Conservation (phyloP, 35 echinoderm and acorn worm species). For the Apostichopus japonicus region DNA sequence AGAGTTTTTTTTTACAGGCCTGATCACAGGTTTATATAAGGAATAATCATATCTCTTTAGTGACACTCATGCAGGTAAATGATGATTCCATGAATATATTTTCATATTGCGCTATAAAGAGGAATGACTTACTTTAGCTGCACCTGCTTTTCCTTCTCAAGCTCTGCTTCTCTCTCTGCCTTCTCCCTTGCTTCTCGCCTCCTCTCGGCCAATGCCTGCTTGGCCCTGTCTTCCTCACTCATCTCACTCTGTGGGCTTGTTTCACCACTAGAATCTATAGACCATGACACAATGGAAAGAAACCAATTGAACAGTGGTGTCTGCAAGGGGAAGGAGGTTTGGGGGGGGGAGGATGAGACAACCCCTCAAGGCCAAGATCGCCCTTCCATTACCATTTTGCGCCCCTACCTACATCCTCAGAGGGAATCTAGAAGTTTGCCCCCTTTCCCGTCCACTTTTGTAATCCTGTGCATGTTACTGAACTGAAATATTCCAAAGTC, state of each 20-base stretch:
- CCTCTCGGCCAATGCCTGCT: conserved; percentile 68
- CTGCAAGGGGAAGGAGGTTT: too few species aligned
- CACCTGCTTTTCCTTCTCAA: conserved; percentile 52
- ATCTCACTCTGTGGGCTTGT: conserved; percentile 35
- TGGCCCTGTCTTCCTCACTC: conserved; percentile 68
- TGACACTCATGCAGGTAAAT: too few species aligned
- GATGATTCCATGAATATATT: neutral
- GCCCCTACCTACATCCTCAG: too few species aligned
- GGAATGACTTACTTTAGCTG: conserved; percentile 43
- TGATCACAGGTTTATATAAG: too few species aligned
- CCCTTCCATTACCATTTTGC: too few species aligned
- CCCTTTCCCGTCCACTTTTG: too few species aligned
- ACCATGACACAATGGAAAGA: neutral
- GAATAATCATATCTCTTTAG: too few species aligned
- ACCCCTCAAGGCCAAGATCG: neutral
- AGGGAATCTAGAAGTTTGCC: too few species aligned
- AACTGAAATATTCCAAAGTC: too few species aligned
- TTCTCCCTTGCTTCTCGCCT: conserved; percentile 57
- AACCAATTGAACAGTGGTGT: neutral
- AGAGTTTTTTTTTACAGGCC: too few species aligned
- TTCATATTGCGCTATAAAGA: neutral
- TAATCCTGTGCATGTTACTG: too few species aligned
- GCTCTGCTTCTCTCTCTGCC: conserved; percentile 65
- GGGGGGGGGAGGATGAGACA: too few species aligned
- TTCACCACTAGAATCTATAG: conserved; percentile 26